phyloP scores from a whole-genome alignment of 2,797 vertebrate genomes.

The Tokudaia tokunoshimensis region DNA sequence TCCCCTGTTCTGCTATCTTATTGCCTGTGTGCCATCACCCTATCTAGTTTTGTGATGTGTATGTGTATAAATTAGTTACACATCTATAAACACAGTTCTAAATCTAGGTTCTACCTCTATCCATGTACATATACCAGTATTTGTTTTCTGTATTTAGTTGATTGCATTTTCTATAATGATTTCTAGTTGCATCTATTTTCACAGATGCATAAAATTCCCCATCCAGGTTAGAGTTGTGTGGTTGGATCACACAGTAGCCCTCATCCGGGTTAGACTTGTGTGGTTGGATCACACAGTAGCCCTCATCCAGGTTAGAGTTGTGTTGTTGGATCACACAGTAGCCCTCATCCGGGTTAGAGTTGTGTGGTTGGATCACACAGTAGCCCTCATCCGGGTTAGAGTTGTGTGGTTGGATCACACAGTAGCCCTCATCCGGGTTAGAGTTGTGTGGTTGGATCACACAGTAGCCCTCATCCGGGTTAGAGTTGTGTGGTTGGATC shows the following conservation, averaged over 20 bases:
- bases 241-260: too few relatives aligned
- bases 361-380: too few relatives aligned
- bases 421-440: too few relatives aligned
- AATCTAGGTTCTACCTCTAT: background rate
- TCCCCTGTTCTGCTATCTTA: background rate
- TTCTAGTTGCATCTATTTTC: background rate
- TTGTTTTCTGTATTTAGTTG: background rate
- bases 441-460: background rate
- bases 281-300: too few relatives aligned
- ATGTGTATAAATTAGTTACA: background rate
- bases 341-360: too few relatives aligned
- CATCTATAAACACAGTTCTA: background rate
- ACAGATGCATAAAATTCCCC: background rate
- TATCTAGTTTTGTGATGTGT: background rate
- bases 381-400: too few relatives aligned
- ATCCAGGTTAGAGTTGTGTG: too few relatives aligned
- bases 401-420: too few relatives aligned
- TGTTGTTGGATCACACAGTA: background rate
- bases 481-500: too few relatives aligned
- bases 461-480: too few relatives aligned
- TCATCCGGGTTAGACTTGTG: too few relatives aligned
- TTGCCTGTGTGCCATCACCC: background rate
- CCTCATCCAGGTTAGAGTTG: background rate
- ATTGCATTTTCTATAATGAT: background rate
- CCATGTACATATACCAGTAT: too few relatives aligned